Evolutionary conservation across 2,113 vertebrate genomes (phyloP), one percentile per base, ranked within the genome.

Genomic region (Pionites leucogaster): DNA sequence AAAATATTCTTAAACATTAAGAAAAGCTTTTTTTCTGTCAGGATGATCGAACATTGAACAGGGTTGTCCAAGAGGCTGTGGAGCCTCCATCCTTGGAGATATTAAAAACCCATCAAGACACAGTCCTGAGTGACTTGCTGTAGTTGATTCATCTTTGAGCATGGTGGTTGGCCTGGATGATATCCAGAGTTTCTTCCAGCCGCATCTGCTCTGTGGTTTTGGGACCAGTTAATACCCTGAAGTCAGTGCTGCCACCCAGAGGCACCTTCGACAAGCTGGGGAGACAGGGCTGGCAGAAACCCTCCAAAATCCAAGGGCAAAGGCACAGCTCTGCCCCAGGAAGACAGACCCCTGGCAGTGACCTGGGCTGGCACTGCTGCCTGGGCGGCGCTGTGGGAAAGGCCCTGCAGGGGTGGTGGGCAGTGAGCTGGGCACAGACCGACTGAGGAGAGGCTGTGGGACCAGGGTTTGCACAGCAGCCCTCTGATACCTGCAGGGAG

Each of bases 241-340:
- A 57, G 68, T 55, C 74, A 52, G 22, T 41, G 55, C 44, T 47
- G 42, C 55, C 55, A 65, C 37, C 74, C 63, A 64, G 55, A 80
- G 42, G 37, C 29, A 49, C 69, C 18, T 57, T 49, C 39, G 42
- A 57, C 64, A 72, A 84, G 23, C 24, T 64, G 12, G 3, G 29
- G 35, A 17, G 4, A 39, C 24, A 50, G 19, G 17, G 4, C 29
- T 87, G 28, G 37, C 15, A 83, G 29, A 37, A 87, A 72, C 23
- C 33, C 75, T 65, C 46, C 4, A 7, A 71, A 84, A 84, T 63
- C 46, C 25, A 57, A 27, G 17, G 42, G 11, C 27, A 87, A 59
- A 68, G 14, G n/a, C 63, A 65, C 76, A 47, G 68, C 2, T 0
- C 44, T 80, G 60, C 4, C 41, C 23, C 2, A 6, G n/a, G 15